Base-by-base conservation (phyloP, 2,888 invertebrate genomes). In the Phortica okadai region DNA sequence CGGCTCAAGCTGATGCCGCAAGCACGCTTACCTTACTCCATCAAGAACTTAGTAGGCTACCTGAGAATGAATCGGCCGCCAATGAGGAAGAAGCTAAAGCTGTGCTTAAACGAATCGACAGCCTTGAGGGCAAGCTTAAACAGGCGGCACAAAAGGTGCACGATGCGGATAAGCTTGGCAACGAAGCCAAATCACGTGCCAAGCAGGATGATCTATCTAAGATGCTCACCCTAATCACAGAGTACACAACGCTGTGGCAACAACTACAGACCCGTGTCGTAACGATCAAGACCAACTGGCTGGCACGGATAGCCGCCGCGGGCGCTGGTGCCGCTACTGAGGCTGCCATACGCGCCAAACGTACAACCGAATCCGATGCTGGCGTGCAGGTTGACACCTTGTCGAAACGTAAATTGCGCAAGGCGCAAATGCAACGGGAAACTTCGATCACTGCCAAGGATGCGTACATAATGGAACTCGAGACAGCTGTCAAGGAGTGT, bases 361-460 rank as follows among this genome's bases (percentile, higher is more conserved):
- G 95, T 7, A 58, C 93, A 90, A 95, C 95, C 90, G 96, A 96
- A 87, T 94, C 94, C 16, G 96, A 97, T 85, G 94, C 94, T 0
- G 94, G 95, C 0, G 94, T 96, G 6, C 97, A 97, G 92, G 97
- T 97, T 1, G 95, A 97, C 88, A 97, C 97, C 0, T 91, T 97
- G 59, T 93, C 94, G 0, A 92, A 92, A 72, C 92, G 92, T 64
- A 89, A 88, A 72, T 33, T 86, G 42, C 84, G 86, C 0, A 89
- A 89, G 73, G 86, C 86, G 0, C 88, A 85, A 41, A 86, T 94
- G 67, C 92, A 93, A 67, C 92, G 93, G 25, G 94, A 95, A 92
- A 95, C 95, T 0, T 94, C 95, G 14, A 94, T 95, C 78, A 96
- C 96, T 62, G 95, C 96, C 5, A 95, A 95, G 90, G 97, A 97